Evolutionary conservation across 2,888 invertebrate genomes (phyloP).

Genomic region (Pogonocherus hispidulus): DNA sequence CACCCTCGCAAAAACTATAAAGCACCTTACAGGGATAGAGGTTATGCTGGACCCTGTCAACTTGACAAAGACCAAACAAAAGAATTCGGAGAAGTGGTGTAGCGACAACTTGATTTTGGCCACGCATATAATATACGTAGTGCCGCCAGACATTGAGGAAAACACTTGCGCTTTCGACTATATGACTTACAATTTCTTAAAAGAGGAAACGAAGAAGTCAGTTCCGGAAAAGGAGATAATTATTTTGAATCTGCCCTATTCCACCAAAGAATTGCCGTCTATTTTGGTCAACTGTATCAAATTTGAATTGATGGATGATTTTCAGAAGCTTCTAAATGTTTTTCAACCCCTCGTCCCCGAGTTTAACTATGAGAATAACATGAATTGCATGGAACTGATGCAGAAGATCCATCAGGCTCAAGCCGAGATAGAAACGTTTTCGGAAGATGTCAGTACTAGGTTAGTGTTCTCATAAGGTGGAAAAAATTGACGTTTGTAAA

Average conservation of each 20-base stretch:
- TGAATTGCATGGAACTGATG: conserved; percentile 44
- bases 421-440: conserved; percentile 46
- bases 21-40: conserved; percentile 46
- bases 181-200: conserved; percentile 45
- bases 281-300: conserved; percentile 43
- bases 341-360: conserved; percentile 42
- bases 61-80: conserved; percentile 38
- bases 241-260: conserved; percentile 50
- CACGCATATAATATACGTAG: conserved; percentile 52
- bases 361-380: conserved; percentile 38
- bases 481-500: not conserved
- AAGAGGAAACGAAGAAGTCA: conserved; percentile 45
- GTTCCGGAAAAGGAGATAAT: conserved; percentile 44
- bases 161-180: conserved; percentile 45
- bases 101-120: conserved; percentile 45
- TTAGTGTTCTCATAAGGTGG: too few relatives aligned
- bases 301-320: conserved; percentile 53
- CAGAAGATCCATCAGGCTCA: conserved; percentile 47
- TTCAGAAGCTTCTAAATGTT: conserved; percentile 46
- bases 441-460: too few relatives aligned
- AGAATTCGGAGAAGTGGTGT: conserved; percentile 48
- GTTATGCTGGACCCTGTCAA: conserved; percentile 44
- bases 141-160: conserved; percentile 45
- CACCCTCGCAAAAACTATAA: conserved; percentile 48
- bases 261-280: conserved; percentile 47